phyloP scores from a whole-genome alignment of 1,140 invertebrate genomes.

The Drosophila kurseongensis region DNA sequence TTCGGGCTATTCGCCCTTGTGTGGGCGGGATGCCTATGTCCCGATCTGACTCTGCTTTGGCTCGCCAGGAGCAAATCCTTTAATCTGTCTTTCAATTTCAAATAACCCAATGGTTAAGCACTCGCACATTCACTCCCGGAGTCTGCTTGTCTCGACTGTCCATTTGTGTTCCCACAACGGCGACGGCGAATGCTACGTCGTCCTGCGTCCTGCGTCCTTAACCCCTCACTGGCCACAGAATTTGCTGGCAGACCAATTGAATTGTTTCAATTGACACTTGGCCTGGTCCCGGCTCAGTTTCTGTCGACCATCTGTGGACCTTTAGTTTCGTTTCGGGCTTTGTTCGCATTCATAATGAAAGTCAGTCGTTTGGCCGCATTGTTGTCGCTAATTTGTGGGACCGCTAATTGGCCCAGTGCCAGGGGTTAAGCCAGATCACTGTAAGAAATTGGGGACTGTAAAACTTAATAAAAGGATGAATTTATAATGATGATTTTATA shows the following conservation, averaged over 20 bases:
- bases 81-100: conserved; percentile 68
- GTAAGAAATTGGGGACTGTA: neutral
- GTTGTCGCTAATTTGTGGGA: conserved; percentile 34
- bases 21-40: neutral
- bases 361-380: conserved; percentile 51
- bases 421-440: conserved; percentile 11
- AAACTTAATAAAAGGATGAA: neutral
- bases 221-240: neutral
- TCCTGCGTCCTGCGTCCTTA: conserved; percentile 12
- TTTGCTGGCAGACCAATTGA: conserved; percentile 63
- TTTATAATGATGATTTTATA: too few relatives aligned
- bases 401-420: conserved; percentile 41
- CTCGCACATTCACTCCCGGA: conserved; percentile 34
- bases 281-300: conserved; percentile 40
- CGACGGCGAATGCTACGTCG: neutral
- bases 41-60: conserved; percentile 17
- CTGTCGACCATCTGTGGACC: conserved; percentile 14
- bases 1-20: neutral
- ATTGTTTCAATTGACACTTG: conserved; percentile 78
- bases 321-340: conserved; percentile 24
- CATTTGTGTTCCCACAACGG: conserved; percentile 32
- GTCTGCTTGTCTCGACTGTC: conserved; percentile 17
- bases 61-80: conserved; percentile 62
- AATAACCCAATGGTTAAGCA: conserved; percentile 63
- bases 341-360: conserved; percentile 72